A percentile compares a stretch with the other conserved stretches of the same genome.
Evolutionary conservation across 2,888 invertebrate species (phyloP).

Genomic region (Dryocosmus kuriphilus): DNA sequence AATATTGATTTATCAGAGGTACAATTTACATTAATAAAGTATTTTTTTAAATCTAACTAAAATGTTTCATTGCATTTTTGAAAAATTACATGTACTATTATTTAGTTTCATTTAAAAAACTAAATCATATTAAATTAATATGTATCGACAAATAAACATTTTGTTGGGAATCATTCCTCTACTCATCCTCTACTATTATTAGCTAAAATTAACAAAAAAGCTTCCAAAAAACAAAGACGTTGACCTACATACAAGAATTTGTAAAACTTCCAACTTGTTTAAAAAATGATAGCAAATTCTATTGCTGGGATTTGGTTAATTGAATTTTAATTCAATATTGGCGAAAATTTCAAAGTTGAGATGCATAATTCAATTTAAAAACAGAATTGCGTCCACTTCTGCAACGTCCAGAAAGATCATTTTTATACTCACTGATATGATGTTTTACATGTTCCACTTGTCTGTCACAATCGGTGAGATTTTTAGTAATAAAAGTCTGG

Average conservation of each 20-base stretch:
- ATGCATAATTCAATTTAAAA: background rate
- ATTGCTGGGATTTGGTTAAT: background rate
- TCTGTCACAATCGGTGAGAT: conserved; percentile 85
- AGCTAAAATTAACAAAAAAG: background rate
- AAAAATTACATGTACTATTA: too few relatives aligned
- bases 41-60: too few relatives aligned
- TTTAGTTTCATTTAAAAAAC: too few relatives aligned
- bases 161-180: background rate
- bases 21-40: too few relatives aligned
- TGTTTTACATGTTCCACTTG: conserved; percentile 82
- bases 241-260: background rate
- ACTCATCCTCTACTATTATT: background rate
- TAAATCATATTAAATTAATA: background rate
- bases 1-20: too few relatives aligned
- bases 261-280: background rate
- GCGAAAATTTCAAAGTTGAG: background rate
- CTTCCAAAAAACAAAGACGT: background rate
- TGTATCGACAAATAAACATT: background rate
- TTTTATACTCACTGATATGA: conserved; percentile 78
- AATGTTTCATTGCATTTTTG: too few relatives aligned
- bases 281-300: background rate
- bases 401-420: background rate
- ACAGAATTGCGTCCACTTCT: background rate
- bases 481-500: conserved; percentile 82
- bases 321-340: background rate